Base-by-base conservation (phyloP, 2,113 vertebrate genomes). In the Pavo muticus region DNA sequence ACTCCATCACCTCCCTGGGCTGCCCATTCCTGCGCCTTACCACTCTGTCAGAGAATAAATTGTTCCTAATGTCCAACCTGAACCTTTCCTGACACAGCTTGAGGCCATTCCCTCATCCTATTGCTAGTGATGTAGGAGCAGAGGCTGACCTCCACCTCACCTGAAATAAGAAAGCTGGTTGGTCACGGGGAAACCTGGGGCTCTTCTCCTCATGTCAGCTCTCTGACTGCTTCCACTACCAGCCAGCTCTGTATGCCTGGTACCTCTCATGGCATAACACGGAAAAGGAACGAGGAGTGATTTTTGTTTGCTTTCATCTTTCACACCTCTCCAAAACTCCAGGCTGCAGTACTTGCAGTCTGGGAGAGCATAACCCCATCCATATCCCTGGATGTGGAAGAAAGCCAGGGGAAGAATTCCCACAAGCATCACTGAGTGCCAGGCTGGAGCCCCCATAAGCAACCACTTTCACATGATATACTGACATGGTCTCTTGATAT, bases 351-450 rank as follows among this genome's bases (percentile, higher is more conserved):
- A 44, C 44, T 59, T 64, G 54, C 60, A 73, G 44, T 15, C 19
- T 61, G 40, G 17, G 20, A 57, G 24, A 70, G 15, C 69, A 23
- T 1, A n/a, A 48, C 69, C 11, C 39, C 74, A 32, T 5, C 6
- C 24, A 25, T 18, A 32, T 20, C 42, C 60, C 15, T 19, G 40
- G 65, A 1, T 81, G 74, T 61, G 77, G 50, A 16, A 29, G 27
- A 54, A 54, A 73, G 37, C 13, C 64, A 45, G 7, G 1, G 5
- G 68, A 35, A 68, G 6, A 0, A 0, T 30, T 71, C 56, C 73
- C 74, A 37, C 0, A 0, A 64, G 76, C n/a, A 27, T 3, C 1
- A 0, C 9, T 21, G 29, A 8, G 15, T 83, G 54, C 73, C 72
- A 63, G 68, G 45, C 63, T 45, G 69, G 60, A 64, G 68, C 25